Evolutionary conservation across 2,797 vertebrate genomes (phyloP).

Genomic region (Pseudochaenichthys georgianus): DNA sequence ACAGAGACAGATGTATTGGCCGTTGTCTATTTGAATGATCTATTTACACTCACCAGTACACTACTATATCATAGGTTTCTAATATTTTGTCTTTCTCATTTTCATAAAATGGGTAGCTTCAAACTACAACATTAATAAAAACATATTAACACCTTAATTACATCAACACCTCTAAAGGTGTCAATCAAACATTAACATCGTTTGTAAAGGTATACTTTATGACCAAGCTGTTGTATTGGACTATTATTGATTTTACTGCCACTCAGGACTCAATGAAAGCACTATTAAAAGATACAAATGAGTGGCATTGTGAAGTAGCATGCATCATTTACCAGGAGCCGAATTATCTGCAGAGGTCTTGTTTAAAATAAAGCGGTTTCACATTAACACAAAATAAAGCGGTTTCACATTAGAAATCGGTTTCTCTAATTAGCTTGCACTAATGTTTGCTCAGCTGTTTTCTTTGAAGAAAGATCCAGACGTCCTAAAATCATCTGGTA

Average conservation of each 20-base stretch:
- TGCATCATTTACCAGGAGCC: no score
- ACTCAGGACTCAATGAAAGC: no score
- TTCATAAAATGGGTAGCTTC: neutral
- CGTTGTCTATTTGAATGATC: neutral
- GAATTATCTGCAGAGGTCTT: no score
- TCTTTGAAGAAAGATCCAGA: no score
- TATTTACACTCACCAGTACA: neutral
- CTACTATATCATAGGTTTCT: neutral
- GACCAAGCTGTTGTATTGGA: neutral
- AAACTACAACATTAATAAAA: neutral
- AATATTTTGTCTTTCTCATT: neutral
- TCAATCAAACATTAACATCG: neutral
- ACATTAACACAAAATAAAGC: no score
- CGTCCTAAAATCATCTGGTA: no score
- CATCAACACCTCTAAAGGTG: neutral
- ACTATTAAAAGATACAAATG: no score
- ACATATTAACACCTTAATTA: neutral
- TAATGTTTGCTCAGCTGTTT: no score
- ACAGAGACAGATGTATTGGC: neutral
- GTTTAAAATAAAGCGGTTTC: no score
- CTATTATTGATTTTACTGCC: neutral
- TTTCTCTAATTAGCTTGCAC: no score
- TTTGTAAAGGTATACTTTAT: neutral
- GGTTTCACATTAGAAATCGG: no score
- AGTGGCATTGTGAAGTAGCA: no score